Evolutionary conservation across 2,888 invertebrate genomes (phyloP).

Genomic region (Orchestes rusci): DNA sequence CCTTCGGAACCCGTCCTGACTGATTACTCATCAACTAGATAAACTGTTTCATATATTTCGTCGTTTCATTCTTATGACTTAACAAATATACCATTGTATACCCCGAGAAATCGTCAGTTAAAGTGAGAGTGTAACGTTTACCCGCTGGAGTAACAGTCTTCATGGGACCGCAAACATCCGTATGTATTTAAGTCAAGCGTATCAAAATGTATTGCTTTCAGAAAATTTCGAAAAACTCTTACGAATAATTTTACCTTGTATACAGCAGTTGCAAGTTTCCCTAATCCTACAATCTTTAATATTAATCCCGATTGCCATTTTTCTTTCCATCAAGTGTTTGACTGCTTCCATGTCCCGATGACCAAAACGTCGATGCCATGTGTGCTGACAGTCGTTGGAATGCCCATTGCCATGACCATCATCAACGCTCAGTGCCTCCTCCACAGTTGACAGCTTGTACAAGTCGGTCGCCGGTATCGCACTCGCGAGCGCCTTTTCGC

Average conservation of each 20-base stretch:
- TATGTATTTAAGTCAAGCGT: too few relatives aligned
- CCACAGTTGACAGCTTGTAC: background rate
- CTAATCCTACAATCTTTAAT: background rate
- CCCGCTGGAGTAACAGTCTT: too few relatives aligned
- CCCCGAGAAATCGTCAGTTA: too few relatives aligned
- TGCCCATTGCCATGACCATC: background rate
- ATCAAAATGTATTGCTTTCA: background rate
- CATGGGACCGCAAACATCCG: too few relatives aligned
- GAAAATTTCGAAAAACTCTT: background rate
- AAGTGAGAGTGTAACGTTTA: too few relatives aligned
- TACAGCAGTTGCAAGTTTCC: background rate
- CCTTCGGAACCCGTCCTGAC: too few relatives aligned
- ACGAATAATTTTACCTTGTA: too few relatives aligned
- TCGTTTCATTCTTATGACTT: too few relatives aligned
- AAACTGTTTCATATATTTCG: too few relatives aligned
- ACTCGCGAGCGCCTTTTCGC: background rate
- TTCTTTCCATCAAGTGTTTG: background rate
- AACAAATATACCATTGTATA: too few relatives aligned
- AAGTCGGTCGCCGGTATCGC: background rate
- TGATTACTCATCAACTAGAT: too few relatives aligned
- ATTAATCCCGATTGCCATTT: background rate
- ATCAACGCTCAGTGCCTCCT: background rate
- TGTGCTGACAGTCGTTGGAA: conserved; percentile 1
- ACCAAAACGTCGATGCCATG: conserved; percentile 1
- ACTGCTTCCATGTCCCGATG: background rate